phyloP scores from a whole-genome alignment of 2,888 invertebrate genomes.

The Cotesia congregata region DNA sequence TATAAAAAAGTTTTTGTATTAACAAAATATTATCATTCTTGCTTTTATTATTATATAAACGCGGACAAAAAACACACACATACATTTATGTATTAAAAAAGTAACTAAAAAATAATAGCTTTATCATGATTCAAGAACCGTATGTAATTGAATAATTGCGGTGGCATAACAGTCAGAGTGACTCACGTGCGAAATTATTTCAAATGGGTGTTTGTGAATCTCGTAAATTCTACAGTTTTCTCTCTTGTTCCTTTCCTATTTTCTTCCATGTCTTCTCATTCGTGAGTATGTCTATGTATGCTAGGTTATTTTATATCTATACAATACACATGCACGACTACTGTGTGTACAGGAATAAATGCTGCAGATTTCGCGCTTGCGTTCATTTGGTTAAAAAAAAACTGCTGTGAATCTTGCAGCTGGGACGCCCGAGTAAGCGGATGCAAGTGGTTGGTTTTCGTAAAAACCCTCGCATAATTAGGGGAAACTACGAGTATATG shows the following conservation, averaged over 20 bases:
- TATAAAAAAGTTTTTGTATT: not conserved
- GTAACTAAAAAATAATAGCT: not conserved
- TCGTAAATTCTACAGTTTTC: constrained; percentile 13
- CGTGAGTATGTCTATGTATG: not conserved
- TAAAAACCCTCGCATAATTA: constrained; percentile 26
- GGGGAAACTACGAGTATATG: constrained; percentile 18
- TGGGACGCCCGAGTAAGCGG: constrained; percentile 15
- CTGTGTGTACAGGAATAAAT: not conserved
- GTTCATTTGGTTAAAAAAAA: constrained; percentile 16
- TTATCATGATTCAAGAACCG: constrained; percentile 5
- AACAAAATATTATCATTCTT: constrained; percentile 2
- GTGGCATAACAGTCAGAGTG: constrained; percentile 4
- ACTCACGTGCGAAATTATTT: constrained; percentile 21
- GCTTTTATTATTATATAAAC: not conserved
- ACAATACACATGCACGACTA: not conserved
- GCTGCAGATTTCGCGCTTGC: constrained; percentile 16
- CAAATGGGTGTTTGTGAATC: constrained; percentile 21
- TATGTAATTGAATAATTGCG: constrained; percentile 28
- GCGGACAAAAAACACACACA: not conserved
- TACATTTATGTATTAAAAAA: not conserved
- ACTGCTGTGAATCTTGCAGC: constrained; percentile 3
- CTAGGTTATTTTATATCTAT: not conserved
- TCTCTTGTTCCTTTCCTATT: not conserved
- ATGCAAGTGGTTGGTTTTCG: constrained; percentile 18
- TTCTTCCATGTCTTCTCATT: not conserved